Percentiles rank a stretch among this genome's conserved stretches.
Evolutionary conservation across 2,797 vertebrate genomes (phyloP).

Genomic region (Paramormyrops hopkinsi): DNA sequence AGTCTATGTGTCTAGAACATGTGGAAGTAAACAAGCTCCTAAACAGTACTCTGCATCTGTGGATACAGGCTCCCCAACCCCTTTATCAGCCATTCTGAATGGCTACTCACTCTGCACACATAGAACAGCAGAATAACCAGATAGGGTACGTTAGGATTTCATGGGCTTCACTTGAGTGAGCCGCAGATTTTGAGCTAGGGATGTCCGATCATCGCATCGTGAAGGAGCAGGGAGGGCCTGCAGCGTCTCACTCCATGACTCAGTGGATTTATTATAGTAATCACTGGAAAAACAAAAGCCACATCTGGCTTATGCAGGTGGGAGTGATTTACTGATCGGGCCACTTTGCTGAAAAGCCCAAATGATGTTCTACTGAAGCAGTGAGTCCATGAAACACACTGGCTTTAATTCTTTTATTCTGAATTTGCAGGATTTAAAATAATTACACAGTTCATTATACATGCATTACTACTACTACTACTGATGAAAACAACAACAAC

Average conservation of each 20-base stretch:
- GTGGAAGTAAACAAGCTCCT: not conserved
- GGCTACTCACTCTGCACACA: not conserved
- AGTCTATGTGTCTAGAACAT: not conserved
- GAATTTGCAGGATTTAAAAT: not conserved
- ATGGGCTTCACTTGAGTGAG: not conserved
- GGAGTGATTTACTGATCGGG: not conserved
- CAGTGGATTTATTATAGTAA: not conserved
- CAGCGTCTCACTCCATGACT: not conserved
- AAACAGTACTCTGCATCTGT: not conserved
- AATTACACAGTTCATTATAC: not conserved
- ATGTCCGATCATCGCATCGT: not conserved
- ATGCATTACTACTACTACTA: not conserved
- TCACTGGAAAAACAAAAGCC: not conserved
- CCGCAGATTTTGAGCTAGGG: not conserved
- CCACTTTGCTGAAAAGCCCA: not conserved
- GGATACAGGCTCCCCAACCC: not conserved
- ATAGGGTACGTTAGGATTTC: not conserved
- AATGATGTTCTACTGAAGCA: not conserved
- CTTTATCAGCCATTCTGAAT: not conserved
- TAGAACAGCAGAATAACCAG: not conserved
- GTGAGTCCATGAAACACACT: not conserved
- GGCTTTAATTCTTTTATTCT: not conserved
- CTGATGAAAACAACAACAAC: not conserved
- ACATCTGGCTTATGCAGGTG: slow-evolving; percentile 4
- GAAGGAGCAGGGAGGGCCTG: not conserved